Conservation (phyloP, 2,888 invertebrate genomes). For the Troilus luridus region DNA sequence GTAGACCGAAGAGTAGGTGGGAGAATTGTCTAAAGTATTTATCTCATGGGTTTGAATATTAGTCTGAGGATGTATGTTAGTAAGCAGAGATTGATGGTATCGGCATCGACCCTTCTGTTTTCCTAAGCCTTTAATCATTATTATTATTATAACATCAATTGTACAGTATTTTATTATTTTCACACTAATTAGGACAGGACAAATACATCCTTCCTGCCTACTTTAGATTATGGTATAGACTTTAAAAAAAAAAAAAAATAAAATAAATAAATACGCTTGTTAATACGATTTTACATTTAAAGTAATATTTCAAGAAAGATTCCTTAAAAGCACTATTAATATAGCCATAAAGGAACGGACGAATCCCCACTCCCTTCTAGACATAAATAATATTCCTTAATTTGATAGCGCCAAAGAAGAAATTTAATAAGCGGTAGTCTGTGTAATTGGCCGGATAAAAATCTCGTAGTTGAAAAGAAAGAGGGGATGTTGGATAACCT, state of each 20-base stretch:
- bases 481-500: conserved; percentile 4
- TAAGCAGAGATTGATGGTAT: no score
- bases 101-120: no score
- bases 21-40: no score
- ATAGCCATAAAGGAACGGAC: background rate
- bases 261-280: background rate
- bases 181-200: no score
- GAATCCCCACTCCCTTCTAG: background rate
- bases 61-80: no score
- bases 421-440: conserved; percentile 30
- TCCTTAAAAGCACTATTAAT: background rate
- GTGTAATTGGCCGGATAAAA: conserved; percentile 41
- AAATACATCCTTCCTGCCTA: no score
- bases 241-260: background rate
- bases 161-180: no score
- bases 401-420: background rate
- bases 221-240: background rate
- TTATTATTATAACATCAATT: no score
- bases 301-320: background rate
- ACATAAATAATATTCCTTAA: background rate
- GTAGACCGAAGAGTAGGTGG: no score
- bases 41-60: no score
- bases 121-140: no score
- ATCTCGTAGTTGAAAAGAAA: conserved; percentile 27
- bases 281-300: background rate